These are phyloP conservation scores for Diploscapter pachys DNA, from an alignment of 1,140 invertebrate genomes.

Conservation along the genomic window DNA sequence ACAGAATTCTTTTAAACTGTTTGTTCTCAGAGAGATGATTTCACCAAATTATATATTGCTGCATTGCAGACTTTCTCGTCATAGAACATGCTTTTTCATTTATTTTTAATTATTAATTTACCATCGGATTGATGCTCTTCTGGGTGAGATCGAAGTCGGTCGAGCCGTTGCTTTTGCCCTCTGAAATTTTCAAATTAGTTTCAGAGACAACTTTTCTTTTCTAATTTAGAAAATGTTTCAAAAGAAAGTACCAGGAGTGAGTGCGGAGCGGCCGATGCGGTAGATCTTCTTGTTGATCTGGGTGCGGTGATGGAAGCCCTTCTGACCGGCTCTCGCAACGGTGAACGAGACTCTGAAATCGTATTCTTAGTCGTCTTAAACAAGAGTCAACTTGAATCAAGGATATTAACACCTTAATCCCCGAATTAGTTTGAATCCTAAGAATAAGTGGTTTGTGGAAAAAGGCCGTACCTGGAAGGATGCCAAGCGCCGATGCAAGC, in stretches of 20 bases:
- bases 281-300: slow-evolving; percentile 99
- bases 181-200: no score
- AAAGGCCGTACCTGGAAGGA: no score
- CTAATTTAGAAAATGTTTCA: no score
- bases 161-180: slow-evolving; percentile 94
- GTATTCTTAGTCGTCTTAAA: no score
- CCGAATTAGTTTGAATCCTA: no score
- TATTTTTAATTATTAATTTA: no score
- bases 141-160: slow-evolving; percentile 97
- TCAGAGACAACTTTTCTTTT: no score
- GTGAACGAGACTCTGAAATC: slow-evolving; percentile 98
- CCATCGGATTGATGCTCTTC: slow-evolving; percentile 97
- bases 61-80: slow-evolving; percentile 44
- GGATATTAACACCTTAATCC: no score
- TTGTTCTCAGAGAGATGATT: slow-evolving; percentile 29
- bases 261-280: slow-evolving; percentile 85
- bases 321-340: slow-evolving; percentile 98
- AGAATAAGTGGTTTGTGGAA: no score
- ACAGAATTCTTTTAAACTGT: not conserved
- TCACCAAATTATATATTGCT: slow-evolving; percentile 15
- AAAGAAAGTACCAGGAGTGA: no score
- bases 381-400: no score
- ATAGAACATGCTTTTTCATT: no score
- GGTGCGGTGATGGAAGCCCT: slow-evolving; percentile 98
- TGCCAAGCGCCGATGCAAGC: slow-evolving; percentile 99